Evolutionary conservation across 2,113 vertebrate species (phyloP), one percentile per base, ranked within the genome.

Genomic region (Lampris megalopsis): DNA sequence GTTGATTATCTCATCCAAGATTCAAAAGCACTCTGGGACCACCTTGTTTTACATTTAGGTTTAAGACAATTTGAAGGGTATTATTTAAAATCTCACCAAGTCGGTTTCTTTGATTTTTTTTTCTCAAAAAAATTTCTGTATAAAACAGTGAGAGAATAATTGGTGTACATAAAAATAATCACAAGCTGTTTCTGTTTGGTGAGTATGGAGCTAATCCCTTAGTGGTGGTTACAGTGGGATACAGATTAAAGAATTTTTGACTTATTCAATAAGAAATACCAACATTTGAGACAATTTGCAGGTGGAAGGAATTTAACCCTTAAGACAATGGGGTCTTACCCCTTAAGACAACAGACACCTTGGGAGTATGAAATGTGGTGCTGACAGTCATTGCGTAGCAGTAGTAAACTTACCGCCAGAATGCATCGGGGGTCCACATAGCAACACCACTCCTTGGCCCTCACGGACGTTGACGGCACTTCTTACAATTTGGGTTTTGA

Each of bases 371-470:
- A 45, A 38, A 50, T 47, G 13, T n/a, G 41, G 57, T 7, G n/a
- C 9, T 36, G 56, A 10, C 4, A 45, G 7, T 4, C 3, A 35
- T 35, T 58, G 4, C 3, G n/a, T n/a, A 5, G 6, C n/a, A 56
- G 11, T 35, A 7, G 59, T 7, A 36, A 74, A 63, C 94, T 94
- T 93, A 98, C 97, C 97, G 93, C 95, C 96, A 0, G 96, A 94
- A 82, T 97, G 94, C 4, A 94, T 87, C 0, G 96, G 91, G 0
- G 95, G 95, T 7, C 97, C 97, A 0, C 97, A 99, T 48, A 99
- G 86, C 77, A 99, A 91, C 82, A 99, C 97, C 0, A 99, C 96
- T 0, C 97, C 97, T 89, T 99, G 97, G 48, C 97, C 97, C 83
- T 98, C 97, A 0, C 97, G 95, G 50, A 98, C 97, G 0, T 96